Base-by-base conservation (phyloP, 2,888 invertebrate genomes). In the Sipha maydis region DNA sequence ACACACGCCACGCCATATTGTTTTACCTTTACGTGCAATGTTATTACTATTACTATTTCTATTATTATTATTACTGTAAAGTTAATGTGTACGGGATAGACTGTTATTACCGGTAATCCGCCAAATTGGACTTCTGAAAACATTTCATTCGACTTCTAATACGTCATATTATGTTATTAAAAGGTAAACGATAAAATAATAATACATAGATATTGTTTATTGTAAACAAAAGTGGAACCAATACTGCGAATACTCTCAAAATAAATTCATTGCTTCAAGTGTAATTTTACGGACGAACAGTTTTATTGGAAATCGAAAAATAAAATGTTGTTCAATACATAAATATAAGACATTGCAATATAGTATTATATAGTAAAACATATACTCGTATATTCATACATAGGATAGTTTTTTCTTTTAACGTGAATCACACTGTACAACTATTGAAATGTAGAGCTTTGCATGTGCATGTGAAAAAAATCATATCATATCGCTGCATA, bases 31-130 rank as follows among this genome's bases (percentile, higher is more conserved):
- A 38, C 19, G 56, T 38, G 9, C 34, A 54, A 9, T 9, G 34
- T 19, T 56, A 71, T 54, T 34, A 76, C 21, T 61, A 76, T 75
- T 38, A 61, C 76, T 80, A 76, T 75, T 38, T 38, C 76, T 80
- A 61, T 84, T 80, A 48, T 48, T 48, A 48, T 48, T 48, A 2
- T 79, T 79, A 56, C 28, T 19, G 25, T 61, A 25, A 14, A 34
- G 14, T 61, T 38, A 79, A 61, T 34, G 34, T 61, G 34, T 38
- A 38, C 38, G 80, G 61, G 61, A 61, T 21, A 61, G n/a, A 54
- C 28, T 19, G 34, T 3, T 38, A 17, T 38, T 14, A 19, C 38
- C 61, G n/a, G 38, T 61, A n/a, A 61, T 54, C 1, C 61, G 19
- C 17, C 79, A 8, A n/a, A 17, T 61, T 17, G 34, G 34, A 79